A percentile compares a stretch with the other conserved stretches of the same genome.
These are phyloP conservation scores for Saxicola maurus DNA, from an alignment of 2,797 vertebrate genomes.

Conservation along the genomic window DNA sequence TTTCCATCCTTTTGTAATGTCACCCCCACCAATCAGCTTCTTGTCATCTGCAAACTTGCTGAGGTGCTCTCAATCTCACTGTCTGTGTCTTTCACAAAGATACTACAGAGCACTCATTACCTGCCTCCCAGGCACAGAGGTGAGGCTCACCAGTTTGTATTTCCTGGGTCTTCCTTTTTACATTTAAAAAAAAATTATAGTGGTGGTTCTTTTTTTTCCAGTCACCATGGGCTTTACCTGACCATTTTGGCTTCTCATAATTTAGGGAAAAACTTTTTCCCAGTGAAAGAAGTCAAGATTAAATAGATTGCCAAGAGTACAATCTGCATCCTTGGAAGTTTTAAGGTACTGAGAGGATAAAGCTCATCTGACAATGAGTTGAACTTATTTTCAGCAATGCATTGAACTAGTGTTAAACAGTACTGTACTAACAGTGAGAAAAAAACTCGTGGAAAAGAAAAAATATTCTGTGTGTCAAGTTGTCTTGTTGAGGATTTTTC, in stretches of 20 bases:
- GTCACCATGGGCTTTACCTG: not conserved
- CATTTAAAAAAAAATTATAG: not conserved
- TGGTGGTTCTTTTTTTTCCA: not conserved
- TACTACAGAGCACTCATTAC: not conserved
- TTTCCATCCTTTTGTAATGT: not conserved
- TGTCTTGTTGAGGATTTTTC: not conserved
- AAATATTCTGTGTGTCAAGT: fast-evolving
- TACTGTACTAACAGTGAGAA: not conserved
- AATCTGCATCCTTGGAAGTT: not conserved
- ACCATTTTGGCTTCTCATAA: not conserved
- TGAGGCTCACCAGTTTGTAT: not conserved
- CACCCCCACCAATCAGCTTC: not conserved
- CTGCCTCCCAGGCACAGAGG: not conserved
- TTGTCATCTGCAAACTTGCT: not conserved
- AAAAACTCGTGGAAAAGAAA: not conserved
- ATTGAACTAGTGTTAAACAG: not conserved
- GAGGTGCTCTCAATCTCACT: not conserved
- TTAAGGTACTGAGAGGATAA: not conserved
- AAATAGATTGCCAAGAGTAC: not conserved
- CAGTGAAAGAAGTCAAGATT: not conserved
- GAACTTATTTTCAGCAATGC: not conserved
- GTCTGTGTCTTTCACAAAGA: not conserved
- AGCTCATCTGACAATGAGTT: not conserved
- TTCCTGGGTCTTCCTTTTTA: not conserved
- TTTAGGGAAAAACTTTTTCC: not conserved